Conservation (phyloP, 2,797 vertebrate species). For the Acrocephalus scirpaceus region DNA sequence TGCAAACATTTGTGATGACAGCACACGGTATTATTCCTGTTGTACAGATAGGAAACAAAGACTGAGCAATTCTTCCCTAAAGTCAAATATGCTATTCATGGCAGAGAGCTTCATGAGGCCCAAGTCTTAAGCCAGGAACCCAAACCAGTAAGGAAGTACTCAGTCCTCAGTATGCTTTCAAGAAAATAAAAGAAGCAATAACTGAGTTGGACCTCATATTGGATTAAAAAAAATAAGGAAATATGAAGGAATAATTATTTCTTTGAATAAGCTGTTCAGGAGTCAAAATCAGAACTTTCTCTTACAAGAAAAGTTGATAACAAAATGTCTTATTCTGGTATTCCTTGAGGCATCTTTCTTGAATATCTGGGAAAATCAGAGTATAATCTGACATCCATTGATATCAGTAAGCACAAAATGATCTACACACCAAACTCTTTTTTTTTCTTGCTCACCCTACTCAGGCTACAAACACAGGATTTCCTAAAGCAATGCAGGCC, state of each 20-base stretch:
- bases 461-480: neutral
- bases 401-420: neutral
- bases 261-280: neutral
- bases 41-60: conserved; percentile 26
- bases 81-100: neutral
- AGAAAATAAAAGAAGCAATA: conserved; percentile 1
- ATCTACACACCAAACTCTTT: neutral
- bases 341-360: neutral
- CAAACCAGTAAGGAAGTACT: neutral
- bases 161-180: neutral
- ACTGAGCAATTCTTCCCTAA: neutral
- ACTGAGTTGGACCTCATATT: neutral
- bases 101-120: neutral
- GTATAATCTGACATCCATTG: neutral
- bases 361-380: neutral
- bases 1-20: neutral
- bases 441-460: neutral
- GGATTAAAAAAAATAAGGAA: neutral
- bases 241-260: neutral
- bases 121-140: neutral
- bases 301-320: neutral
- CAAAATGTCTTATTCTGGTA: neutral
- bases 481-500: neutral
- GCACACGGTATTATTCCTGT: neutral
- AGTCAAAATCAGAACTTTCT: neutral